Base-by-base conservation (phyloP, 2,797 vertebrate species). In the Sebastiscus albofasciatus region DNA sequence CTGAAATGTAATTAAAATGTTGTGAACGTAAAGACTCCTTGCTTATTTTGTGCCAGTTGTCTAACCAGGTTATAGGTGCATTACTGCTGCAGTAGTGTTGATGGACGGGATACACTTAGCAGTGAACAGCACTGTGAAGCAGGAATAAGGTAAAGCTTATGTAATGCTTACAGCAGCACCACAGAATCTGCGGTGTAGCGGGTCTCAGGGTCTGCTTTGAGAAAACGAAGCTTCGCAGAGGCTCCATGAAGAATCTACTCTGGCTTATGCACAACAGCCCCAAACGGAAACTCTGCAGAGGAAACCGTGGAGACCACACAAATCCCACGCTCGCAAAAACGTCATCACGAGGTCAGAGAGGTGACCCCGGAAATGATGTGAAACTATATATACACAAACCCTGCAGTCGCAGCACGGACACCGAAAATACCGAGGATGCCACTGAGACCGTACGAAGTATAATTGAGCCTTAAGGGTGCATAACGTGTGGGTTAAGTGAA, bases 381-480 rank as follows among this genome's bases (percentile, higher is more conserved):
- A 83, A 90, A 90, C 92, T 94, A 93, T 92, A 93, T 92, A 94
- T 94, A 93, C 88, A 83, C 77, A 83, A 92, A 91, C 72, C 92
- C 90, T 36, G 80, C 84, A 84, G 92, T 90, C 55, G 52, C 80
- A 65, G 81, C 76, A 58, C 34, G 84, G 90, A 92, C 87, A 90
- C 84, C 59, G 62, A 88, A 86, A 88, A 91, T 93, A 91, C 77
- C 12, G 61, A 8, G 10, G 81, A 84, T 81, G 84, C 92, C 91
- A 82, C 84, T 11, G 93, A 92, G 92, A 94, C 91, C 72, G 8
- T 73, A 52, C 64, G 79, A 89, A 78, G 81, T 82, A 84, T 94
- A 94, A 94, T 92, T 93, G 93, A 92, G 89, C 92, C 93, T 94
- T 93, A 77, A 88, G 90, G 93, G 91, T 90, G 83, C 67, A 59